These are phyloP conservation scores for Spongilla lacustris DNA, from an alignment of 37 sponge, comb jelly and placozoan species.

Conservation along the genomic window DNA sequence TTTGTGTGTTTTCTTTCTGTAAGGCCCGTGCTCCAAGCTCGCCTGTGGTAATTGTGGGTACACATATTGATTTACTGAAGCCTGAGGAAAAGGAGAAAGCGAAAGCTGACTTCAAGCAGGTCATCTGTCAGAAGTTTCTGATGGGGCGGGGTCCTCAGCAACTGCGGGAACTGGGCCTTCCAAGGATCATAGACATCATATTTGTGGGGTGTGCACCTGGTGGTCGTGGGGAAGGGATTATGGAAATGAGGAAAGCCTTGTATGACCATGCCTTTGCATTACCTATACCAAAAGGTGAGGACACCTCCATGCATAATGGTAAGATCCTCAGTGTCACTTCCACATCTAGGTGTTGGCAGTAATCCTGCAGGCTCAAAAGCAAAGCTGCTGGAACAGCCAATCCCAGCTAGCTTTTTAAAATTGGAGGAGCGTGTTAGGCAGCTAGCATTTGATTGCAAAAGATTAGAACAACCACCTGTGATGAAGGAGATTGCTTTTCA, in stretches of 20 bases:
- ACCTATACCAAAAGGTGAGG: conserved; percentile 47
- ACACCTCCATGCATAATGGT: too few relatives aligned
- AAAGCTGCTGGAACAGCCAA: conserved; percentile 84
- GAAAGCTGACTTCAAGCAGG: conserved; percentile 41
- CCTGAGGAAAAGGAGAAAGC: conserved; percentile 58
- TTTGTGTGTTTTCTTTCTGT: not conserved
- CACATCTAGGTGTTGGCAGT: not conserved
- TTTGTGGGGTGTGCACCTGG: conserved; percentile 75
- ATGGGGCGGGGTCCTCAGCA: conserved; percentile 57
- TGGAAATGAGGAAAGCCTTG: conserved; percentile 68
- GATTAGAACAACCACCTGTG: conserved; percentile 60
- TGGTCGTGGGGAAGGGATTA: conserved; percentile 67
- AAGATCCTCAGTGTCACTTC: not conserved
- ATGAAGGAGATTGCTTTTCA: conserved; percentile 73
- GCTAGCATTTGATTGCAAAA: conserved; percentile 30
- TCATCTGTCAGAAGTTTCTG: conserved; percentile 61
- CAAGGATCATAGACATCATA: conserved; percentile 72
- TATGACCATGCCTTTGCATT: conserved; percentile 82
- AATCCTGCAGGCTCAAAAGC: conserved; percentile 19
- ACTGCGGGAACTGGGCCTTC: conserved; percentile 77
- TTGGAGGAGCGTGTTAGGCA: conserved; percentile 71
- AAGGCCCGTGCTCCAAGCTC: conserved; percentile 91
- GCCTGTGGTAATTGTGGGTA: conserved; percentile 90
- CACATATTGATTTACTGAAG: conserved; percentile 79
- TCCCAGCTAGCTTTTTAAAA: conserved; percentile 79